Base-by-base conservation (phyloP, 1,140 invertebrate genomes). In the Anadara kagoshimensis region DNA sequence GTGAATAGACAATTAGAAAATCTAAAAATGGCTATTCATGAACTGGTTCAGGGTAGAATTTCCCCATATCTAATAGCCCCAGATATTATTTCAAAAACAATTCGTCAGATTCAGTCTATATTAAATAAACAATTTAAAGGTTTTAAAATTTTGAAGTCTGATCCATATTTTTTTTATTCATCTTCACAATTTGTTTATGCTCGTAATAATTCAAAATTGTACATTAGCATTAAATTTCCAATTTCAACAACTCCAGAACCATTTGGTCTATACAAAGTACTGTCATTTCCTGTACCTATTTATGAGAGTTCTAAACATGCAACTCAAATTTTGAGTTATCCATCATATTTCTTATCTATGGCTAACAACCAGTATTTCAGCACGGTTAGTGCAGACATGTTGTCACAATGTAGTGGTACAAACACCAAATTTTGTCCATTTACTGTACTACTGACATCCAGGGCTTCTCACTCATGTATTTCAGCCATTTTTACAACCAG, bases 31-130 rank as follows among this genome's bases (percentile, higher is more conserved):
- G 49, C 29, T 16, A 45, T 68, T n/a, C 72, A 73, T 62, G 64
- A 67, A 10, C 43, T 73, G 18, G 16, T 59, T 8, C 53, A 67
- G 18, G 63, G 63, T 11, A 73, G 54, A 57, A 26, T 71, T 8
- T 63, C 69, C 14, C 41, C 69, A 18, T 72, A 56, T 57, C 41
- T 65, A 16, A 24, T 72, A 7, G 24, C 36, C 5, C 62, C 62
- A 18, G n/a, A 61, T 45, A 47, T 56, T n/a, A 53, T 65, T 12
- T 22, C 43, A 20, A 11, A 26, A 8, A 54, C 61, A 14, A 20
- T 72, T 12, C 20, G 22, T n/a, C 69, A 72, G 11, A 58, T 72
- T 29, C 59, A 72, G 65, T 20, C 3, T 29, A 64, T 65, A 10
- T 24, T 72, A 1, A 45, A 36, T 29, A 36, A 47, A 14, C 57